Evolutionary conservation across 2,113 vertebrate species (phyloP).

Genomic region (Sylvilagus bachmani): DNA sequence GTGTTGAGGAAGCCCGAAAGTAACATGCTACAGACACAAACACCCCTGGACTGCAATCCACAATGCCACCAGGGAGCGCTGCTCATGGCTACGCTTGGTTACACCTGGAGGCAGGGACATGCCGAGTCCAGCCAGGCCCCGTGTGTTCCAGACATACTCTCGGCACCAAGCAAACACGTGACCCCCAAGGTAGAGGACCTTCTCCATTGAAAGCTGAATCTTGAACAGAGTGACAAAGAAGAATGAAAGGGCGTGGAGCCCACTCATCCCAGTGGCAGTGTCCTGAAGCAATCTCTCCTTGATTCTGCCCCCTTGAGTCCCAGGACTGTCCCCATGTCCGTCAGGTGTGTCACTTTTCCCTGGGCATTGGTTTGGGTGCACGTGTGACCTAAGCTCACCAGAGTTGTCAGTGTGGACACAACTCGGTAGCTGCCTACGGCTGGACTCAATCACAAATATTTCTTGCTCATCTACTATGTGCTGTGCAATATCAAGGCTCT

Average conservation of each 20-base stretch:
- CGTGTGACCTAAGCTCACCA: neutral
- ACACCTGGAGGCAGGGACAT: neutral
- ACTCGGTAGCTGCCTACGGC: neutral
- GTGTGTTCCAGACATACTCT: neutral
- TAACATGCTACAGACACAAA: too few relatives aligned
- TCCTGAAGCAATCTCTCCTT: neutral
- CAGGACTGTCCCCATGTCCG: neutral
- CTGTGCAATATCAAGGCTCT: neutral
- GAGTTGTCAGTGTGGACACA: neutral
- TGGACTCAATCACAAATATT: neutral
- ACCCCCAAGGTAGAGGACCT: neutral
- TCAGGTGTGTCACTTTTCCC: neutral
- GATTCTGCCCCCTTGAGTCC: neutral
- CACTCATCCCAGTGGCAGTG: neutral
- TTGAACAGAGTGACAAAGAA: neutral
- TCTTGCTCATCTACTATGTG: neutral
- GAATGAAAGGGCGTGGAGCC: neutral
- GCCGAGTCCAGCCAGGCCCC: neutral
- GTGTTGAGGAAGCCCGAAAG: too few relatives aligned
- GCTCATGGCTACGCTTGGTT: neutral
- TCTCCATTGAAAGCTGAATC: neutral
- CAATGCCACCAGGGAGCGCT: neutral
- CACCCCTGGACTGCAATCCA: too few relatives aligned
- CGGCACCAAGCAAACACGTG: neutral
- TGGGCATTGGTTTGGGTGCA: neutral